Percentiles rank a stretch among this genome's conserved stretches.
Conservation (phyloP, 2,888 invertebrate species). For the Harpalus rufipes region DNA sequence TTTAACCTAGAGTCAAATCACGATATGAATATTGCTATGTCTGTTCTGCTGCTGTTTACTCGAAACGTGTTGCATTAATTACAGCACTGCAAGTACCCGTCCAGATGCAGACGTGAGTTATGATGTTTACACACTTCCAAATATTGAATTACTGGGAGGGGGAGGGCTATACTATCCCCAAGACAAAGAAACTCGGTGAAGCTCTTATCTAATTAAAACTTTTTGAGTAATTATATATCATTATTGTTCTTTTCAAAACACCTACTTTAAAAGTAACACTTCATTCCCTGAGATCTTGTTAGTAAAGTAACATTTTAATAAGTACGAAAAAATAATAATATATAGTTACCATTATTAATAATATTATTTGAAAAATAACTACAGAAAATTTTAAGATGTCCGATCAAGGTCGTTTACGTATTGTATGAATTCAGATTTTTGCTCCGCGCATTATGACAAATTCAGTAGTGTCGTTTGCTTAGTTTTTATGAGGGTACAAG, state of each 20-base stretch:
- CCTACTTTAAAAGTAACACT: no score
- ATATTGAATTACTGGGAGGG: not conserved
- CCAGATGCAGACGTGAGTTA: constrained; percentile 8
- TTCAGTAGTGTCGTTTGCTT: no score
- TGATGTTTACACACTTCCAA: not conserved
- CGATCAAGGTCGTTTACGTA: no score
- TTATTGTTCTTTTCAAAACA: not conserved
- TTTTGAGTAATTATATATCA: not conserved
- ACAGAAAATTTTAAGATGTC: no score
- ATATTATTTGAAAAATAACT: no score
- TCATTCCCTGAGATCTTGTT: no score
- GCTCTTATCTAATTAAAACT: not conserved
- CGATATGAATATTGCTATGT: constrained; percentile 9
- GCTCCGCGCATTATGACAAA: no score
- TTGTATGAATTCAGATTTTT: no score
- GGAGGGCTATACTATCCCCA: not conserved
- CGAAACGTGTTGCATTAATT: constrained; percentile 22
- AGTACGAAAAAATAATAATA: no score
- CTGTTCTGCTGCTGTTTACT: constrained; percentile 18
- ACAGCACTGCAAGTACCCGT: not conserved
- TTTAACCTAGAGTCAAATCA: constrained; percentile 20
- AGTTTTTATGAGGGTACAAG: no score
- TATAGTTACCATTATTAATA: no score
- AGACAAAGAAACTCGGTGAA: not conserved
- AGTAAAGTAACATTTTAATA: no score